Percentiles rank a stretch among this genome's conserved stretches.
Conservation (phyloP, 1,140 invertebrate genomes). For the Protaetia brevitarsis region DNA sequence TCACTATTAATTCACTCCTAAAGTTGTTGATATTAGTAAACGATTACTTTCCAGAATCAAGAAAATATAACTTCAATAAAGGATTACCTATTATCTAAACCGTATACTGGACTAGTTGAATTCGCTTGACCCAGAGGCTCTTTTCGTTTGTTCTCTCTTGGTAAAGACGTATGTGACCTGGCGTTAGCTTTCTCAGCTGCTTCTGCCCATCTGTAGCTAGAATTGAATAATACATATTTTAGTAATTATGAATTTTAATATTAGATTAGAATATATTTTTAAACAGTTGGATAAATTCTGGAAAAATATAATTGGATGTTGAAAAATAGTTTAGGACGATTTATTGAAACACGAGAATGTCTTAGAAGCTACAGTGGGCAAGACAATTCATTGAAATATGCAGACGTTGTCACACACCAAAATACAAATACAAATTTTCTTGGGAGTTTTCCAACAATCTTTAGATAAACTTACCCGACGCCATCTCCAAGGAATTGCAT, state of each 20-base stretch:
- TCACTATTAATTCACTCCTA: constrained; percentile 57
- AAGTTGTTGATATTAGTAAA: no score
- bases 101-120: constrained; percentile 45
- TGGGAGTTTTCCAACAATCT: no score
- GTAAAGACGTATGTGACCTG: constrained; percentile 63
- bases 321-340: no score
- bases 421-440: no score
- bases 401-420: no score
- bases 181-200: constrained; percentile 68
- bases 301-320: no score
- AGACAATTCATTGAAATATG: no score
- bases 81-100: constrained; percentile 29
- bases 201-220: constrained; percentile 69
- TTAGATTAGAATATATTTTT: no score
- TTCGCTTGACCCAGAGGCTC: constrained; percentile 77
- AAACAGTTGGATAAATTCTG: neutral
- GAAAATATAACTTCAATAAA: neutral
- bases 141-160: constrained; percentile 69
- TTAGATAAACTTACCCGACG: constrained; percentile 54
- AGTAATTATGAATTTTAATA: neutral
- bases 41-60: no score
- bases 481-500: constrained; percentile 80
- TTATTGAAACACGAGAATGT: no score
- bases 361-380: no score
- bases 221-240: neutral